Evolutionary conservation across 2,797 vertebrate genomes (phyloP), one percentile per base, ranked within the genome.

Genomic region (Platyrinchus mystaceus): DNA sequence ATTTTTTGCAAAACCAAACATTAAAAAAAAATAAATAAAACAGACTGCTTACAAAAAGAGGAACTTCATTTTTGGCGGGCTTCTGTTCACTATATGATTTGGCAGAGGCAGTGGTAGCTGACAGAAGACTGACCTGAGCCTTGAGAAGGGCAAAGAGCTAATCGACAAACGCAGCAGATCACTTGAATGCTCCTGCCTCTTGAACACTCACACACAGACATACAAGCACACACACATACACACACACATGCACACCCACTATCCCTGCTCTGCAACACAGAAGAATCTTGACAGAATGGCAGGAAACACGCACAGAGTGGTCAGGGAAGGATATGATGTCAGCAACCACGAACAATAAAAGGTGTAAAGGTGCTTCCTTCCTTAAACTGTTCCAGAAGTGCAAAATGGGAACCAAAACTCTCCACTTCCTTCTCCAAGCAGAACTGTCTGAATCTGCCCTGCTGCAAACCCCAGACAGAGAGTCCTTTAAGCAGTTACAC

Each of bases 361-460:
- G 98, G 98, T 99, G 98, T 98, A 98, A 99, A 99, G 98, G 98
- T 99, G 98, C 98, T 99, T 99, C 98, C 98, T 99, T 99, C 98
- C 98, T 98, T 98, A 98, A 98, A 98, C 98, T 98, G 98, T 98
- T 98, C 98, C 98, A 98, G 98, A 98, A 98, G 98, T 95, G 97
- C 97, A 98, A 98, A 98, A 98, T 98, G 98, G 98, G 98, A 98
- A 98, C 98, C 98, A 98, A 98, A 99, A 98, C 98, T 98, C 97
- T 97, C 97, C 95, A 98, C 98, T 99, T 98, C 98, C 98, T 98
- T 98, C 98, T 98, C 98, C 14, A 83, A 97, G 96, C 96, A 98
- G 98, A 98, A 96, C 97, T 90, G 96, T 97, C 97, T 97, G 96
- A 97, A 94, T 95, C 81, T 96, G 96, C 97, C 93, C 89, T 94